A percentile compares a stretch with the other conserved stretches of the same genome.
Conservation (phyloP, 1,140 invertebrate species). For the Pseudomyrmex concolor region DNA sequence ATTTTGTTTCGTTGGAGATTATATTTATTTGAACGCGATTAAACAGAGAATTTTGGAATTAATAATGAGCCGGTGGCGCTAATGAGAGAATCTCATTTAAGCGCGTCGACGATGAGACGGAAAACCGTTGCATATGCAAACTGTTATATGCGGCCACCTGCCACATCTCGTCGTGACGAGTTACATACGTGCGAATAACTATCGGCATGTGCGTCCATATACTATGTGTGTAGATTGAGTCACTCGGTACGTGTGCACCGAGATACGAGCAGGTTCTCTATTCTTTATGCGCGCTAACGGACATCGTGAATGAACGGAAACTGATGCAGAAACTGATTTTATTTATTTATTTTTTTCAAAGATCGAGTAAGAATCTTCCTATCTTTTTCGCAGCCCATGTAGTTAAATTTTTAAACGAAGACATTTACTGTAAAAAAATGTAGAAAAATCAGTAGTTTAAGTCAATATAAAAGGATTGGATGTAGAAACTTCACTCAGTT, state of each 20-base stretch:
- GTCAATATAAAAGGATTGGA: neutral
- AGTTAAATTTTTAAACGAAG: too few relatives aligned
- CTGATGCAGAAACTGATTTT: slow-evolving; percentile 9
- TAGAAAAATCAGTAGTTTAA: too few relatives aligned
- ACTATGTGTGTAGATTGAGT: neutral
- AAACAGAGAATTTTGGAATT: slow-evolving; percentile 72
- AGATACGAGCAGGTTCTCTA: slow-evolving; percentile 16
- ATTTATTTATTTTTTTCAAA: neutral
- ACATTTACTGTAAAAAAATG: too few relatives aligned
- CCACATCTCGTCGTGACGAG: slow-evolving; percentile 53
- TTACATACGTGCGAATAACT: slow-evolving; percentile 24
- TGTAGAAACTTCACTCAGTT: neutral
- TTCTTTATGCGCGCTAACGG: slow-evolving; percentile 37
- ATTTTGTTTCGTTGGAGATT: too few relatives aligned
- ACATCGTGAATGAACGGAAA: slow-evolving; percentile 14
- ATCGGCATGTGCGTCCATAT: slow-evolving; percentile 25
- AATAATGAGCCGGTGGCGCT: slow-evolving; percentile 74
- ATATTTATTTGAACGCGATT: neutral
- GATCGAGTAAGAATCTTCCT: neutral
- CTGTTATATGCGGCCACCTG: slow-evolving; percentile 72
- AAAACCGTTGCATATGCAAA: slow-evolving; percentile 80
- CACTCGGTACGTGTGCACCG: neutral
- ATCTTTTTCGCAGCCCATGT: neutral
- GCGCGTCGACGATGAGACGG: slow-evolving; percentile 73
- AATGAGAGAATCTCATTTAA: slow-evolving; percentile 82